phyloP scores from a whole-genome alignment of 2,888 invertebrate genomes.

The Pherbina coryleti region DNA sequence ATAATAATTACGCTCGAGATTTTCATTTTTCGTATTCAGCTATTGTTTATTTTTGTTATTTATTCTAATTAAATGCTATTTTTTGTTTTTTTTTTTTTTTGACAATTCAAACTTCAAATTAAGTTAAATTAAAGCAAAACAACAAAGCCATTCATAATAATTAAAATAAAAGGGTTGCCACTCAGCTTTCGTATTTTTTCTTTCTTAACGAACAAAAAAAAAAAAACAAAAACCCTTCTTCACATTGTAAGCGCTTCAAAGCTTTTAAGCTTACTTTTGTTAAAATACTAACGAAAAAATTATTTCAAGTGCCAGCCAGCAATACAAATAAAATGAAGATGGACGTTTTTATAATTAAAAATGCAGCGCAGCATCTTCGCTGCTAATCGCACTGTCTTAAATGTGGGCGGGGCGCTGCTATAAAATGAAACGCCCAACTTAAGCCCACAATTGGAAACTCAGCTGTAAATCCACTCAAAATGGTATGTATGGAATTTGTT shows the following conservation, averaged over 20 bases:
- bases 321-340: conserved; percentile 9
- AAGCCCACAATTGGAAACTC: background rate
- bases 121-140: conserved; percentile 7
- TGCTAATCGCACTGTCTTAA: background rate
- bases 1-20: too few species aligned
- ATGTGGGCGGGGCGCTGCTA: background rate
- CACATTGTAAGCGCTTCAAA: background rate
- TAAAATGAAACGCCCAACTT: background rate
- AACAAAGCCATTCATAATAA: background rate
- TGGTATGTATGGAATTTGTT: too few species aligned
- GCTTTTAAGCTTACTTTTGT: background rate
- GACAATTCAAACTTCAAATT: conserved; percentile 16
- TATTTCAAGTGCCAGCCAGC: background rate
- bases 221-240: background rate
- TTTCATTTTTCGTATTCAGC: too few species aligned
- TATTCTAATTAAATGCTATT: background rate
- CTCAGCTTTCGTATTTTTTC: background rate
- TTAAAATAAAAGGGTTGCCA: background rate
- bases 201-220: background rate
- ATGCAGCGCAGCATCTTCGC: background rate
- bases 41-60: background rate
- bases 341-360: conserved; percentile 15
- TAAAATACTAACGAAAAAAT: background rate
- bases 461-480: background rate
- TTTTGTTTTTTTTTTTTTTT: background rate